Conservation (phyloP, 2,888 invertebrate species). For the Rhagonycha fulva region DNA sequence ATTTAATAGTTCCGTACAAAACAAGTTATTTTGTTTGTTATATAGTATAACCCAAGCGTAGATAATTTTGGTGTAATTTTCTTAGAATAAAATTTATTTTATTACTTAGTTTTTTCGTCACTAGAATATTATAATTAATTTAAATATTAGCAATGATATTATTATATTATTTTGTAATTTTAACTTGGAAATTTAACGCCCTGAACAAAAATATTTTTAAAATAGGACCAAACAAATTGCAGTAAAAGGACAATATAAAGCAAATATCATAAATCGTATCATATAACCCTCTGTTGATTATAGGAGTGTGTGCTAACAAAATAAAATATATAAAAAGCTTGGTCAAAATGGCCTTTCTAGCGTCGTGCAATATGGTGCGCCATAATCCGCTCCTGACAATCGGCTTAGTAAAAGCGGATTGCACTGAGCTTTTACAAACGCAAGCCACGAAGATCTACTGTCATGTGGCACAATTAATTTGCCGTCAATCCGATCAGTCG, state of each 20-base stretch:
- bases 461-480: slow-evolving; percentile 54
- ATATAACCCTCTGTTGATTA: slow-evolving; percentile 13
- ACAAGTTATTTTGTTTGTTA: no score
- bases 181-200: background rate
- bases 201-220: background rate
- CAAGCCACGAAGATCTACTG: slow-evolving; percentile 40
- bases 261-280: slow-evolving; percentile 22
- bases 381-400: slow-evolving; percentile 45
- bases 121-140: background rate
- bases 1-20: background rate
- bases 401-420: slow-evolving; percentile 53
- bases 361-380: slow-evolving; percentile 37
- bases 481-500: slow-evolving; percentile 53
- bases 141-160: background rate
- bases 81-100: no score
- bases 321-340: slow-evolving; percentile 7
- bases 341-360: slow-evolving; percentile 33
- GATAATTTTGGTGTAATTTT: background rate
- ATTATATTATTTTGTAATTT: background rate
- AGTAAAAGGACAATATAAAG: slow-evolving; percentile 6
- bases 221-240: slow-evolving; percentile 1
- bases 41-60: background rate
- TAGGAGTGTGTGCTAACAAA: slow-evolving; percentile 6
- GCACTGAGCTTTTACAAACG: slow-evolving; percentile 42
- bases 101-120: background rate